Percentiles rank a stretch among this genome's conserved stretches.
Evolutionary conservation across 2,113 vertebrate species (phyloP).

Genomic region (Cyrtonyx montezumae): DNA sequence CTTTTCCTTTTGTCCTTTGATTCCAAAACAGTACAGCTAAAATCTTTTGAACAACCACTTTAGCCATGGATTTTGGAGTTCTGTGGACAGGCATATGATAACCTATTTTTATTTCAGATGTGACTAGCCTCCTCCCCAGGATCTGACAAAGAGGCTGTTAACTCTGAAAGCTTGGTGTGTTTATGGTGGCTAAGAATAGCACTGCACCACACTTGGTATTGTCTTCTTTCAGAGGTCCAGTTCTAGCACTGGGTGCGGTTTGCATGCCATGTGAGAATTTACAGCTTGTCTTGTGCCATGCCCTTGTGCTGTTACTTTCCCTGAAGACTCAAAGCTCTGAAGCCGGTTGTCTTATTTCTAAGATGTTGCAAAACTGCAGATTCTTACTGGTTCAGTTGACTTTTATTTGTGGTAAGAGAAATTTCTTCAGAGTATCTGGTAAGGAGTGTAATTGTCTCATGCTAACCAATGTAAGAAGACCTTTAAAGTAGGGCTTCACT

Average conservation of each 20-base stretch:
- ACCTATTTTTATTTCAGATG: slow-evolving; percentile 34
- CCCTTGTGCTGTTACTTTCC: neutral
- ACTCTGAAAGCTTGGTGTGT: neutral
- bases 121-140: neutral
- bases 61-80: neutral
- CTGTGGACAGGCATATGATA: neutral
- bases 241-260: accelerated
- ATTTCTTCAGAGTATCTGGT: neutral
- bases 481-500: neutral
- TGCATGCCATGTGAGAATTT: neutral
- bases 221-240: neutral
- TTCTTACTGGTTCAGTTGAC: neutral
- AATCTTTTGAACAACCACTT: neutral
- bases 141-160: slow-evolving; percentile 28
- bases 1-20: neutral
- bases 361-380: neutral
- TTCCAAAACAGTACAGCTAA: accelerated
- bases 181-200: slow-evolving; percentile 11
- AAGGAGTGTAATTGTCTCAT: neutral
- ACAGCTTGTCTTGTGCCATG: neutral
- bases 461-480: neutral
- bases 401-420: neutral
- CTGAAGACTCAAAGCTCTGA: neutral
- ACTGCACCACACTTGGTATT: neutral
- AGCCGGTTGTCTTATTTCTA: neutral